Conservation (phyloP, 2,888 invertebrate species). For the Ichneumon xanthorius region DNA sequence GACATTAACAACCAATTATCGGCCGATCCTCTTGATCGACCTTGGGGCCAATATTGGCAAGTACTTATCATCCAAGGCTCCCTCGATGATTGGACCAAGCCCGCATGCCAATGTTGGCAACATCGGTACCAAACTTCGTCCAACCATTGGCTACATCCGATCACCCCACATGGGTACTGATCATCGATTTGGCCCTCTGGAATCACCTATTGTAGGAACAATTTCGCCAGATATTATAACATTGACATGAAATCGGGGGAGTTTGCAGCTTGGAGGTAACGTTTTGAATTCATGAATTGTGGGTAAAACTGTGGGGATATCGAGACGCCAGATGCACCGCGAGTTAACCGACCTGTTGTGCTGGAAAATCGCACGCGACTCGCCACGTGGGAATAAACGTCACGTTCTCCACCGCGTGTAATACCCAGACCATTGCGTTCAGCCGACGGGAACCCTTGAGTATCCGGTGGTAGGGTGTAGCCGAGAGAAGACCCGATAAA, state of each 20-base stretch:
- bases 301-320: background rate
- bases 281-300: background rate
- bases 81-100: no score
- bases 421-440: slow-evolving; percentile 69
- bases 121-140: no score
- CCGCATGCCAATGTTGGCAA: no score
- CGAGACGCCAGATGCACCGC: background rate
- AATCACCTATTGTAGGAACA: background rate
- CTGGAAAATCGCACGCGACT: slow-evolving; percentile 59
- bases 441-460: slow-evolving; percentile 68
- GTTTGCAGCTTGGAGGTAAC: background rate
- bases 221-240: background rate
- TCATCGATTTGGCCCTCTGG: background rate
- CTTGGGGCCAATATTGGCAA: no score
- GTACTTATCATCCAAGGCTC: no score
- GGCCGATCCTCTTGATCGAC: no score
- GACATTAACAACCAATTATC: no score
- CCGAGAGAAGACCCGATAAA: slow-evolving; percentile 62
- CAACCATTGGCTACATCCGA: no score
- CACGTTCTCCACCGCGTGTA: slow-evolving; percentile 51
- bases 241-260: background rate
- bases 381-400: slow-evolving; percentile 70
- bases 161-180: background rate
- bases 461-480: slow-evolving; percentile 59
- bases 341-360: slow-evolving; percentile 61